A percentile compares a stretch with the other conserved stretches of the same genome.
Conservation (phyloP, 2,888 invertebrate species). For the Melieria picta region DNA sequence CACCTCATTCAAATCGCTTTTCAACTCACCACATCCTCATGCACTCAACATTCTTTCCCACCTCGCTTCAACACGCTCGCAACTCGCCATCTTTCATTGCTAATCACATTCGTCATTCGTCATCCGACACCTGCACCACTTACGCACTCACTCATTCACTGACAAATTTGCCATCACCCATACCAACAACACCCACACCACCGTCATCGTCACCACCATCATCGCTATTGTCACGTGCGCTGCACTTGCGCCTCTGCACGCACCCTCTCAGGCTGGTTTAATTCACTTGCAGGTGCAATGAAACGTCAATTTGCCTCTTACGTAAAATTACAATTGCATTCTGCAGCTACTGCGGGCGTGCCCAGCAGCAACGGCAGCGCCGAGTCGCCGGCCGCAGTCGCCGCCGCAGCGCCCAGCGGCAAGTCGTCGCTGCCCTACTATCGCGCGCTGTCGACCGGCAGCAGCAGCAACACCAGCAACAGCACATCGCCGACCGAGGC, state of each 20-base stretch:
- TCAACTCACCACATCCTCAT: constrained; percentile 14
- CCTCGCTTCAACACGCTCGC: neutral
- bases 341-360: constrained; percentile 49
- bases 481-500: constrained; percentile 57
- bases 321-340: constrained; percentile 79
- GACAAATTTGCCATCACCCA: neutral
- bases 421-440: constrained; percentile 52
- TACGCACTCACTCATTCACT: constrained; percentile 5
- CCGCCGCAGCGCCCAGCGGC: constrained; percentile 11
- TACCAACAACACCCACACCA: neutral
- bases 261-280: constrained; percentile 70
- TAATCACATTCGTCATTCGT: neutral
- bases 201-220: constrained; percentile 15
- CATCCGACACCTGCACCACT: neutral
- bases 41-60: constrained; percentile 21
- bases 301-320: constrained; percentile 86
- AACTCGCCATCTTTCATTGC: neutral
- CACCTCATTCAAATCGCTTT: neutral
- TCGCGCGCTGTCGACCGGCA: constrained; percentile 56
- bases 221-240: constrained; percentile 1
- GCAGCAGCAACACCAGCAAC: constrained; percentile 53
- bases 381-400: neutral
- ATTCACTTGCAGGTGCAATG: constrained; percentile 75
- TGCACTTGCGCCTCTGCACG: constrained; percentile 20
- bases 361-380: neutral